Evolutionary conservation across 2,888 invertebrate genomes (phyloP).

Genomic region (Ichneumon xanthorius): DNA sequence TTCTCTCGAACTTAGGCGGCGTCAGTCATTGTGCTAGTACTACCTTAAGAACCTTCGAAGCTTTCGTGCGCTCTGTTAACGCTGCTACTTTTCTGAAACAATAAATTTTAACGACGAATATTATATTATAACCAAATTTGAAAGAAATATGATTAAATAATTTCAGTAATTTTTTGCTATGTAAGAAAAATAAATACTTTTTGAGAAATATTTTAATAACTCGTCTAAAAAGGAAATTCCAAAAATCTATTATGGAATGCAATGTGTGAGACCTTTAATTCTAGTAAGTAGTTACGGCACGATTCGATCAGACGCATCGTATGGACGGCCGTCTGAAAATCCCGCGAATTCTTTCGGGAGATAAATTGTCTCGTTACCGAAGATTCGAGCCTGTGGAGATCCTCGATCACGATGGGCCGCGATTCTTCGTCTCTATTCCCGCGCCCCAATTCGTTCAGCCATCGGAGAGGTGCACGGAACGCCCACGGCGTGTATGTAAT

Average conservation of each 20-base stretch:
- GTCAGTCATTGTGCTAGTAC: too few relatives aligned
- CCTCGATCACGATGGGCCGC: neutral
- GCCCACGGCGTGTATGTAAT: neutral
- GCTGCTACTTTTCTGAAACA: neutral
- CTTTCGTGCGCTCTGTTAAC: neutral
- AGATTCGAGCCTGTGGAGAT: neutral
- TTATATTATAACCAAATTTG: neutral
- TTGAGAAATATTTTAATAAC: too few relatives aligned
- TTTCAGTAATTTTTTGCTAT: too few relatives aligned
- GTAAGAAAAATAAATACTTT: too few relatives aligned
- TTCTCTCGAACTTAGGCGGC: too few relatives aligned
- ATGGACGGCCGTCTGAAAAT: neutral
- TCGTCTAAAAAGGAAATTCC: too few relatives aligned
- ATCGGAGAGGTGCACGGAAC: neutral
- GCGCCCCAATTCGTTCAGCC: neutral
- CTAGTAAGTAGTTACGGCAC: constrained; percentile 6
- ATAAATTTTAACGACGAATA: too few relatives aligned
- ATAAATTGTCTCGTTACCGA: neutral
- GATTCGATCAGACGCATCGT: constrained; percentile 1
- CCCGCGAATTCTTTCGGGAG: neutral
- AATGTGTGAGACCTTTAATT: neutral
- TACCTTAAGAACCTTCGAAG: constrained; percentile 24
- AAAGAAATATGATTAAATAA: neutral
- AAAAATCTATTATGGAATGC: too few relatives aligned
- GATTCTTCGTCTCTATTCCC: neutral